Evolutionary conservation across 2,888 invertebrate genomes (phyloP).

Genomic region (Adineta ricciae): DNA sequence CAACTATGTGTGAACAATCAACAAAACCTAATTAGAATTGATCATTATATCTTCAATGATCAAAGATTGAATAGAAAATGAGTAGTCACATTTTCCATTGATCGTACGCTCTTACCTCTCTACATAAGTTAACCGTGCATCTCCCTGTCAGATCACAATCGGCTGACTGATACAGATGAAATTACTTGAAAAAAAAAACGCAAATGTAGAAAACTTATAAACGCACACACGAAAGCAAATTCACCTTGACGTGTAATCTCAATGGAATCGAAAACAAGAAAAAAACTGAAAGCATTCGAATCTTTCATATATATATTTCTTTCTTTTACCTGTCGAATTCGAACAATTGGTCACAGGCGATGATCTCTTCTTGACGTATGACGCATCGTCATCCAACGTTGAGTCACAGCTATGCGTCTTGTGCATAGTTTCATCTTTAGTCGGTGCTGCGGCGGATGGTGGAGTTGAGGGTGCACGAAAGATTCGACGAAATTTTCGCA

Average conservation of each 20-base stretch:
- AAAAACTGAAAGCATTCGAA: neutral
- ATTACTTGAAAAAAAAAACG: neutral
- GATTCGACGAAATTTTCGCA: neutral
- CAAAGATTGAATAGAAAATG: neutral
- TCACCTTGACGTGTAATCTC: neutral
- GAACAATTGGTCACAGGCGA: neutral
- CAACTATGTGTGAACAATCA: neutral
- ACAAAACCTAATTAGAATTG: neutral
- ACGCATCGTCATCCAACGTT: neutral
- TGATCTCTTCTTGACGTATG: neutral
- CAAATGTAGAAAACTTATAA: neutral
- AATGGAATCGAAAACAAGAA: neutral
- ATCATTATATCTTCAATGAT: too few relatives aligned
- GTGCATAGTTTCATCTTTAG: neutral
- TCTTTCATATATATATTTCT: neutral
- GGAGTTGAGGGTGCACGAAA: neutral
- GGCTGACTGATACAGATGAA: neutral
- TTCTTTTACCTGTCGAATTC: neutral
- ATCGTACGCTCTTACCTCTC: neutral
- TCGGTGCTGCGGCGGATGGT: neutral
- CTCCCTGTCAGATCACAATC: neutral
- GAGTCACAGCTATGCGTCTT: neutral
- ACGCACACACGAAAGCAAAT: neutral
- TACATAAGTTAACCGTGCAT: too few relatives aligned
- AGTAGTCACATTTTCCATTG: neutral